Evolutionary conservation across 2,113 vertebrate species (phyloP).

Genomic region (Terrapene triunguis): DNA sequence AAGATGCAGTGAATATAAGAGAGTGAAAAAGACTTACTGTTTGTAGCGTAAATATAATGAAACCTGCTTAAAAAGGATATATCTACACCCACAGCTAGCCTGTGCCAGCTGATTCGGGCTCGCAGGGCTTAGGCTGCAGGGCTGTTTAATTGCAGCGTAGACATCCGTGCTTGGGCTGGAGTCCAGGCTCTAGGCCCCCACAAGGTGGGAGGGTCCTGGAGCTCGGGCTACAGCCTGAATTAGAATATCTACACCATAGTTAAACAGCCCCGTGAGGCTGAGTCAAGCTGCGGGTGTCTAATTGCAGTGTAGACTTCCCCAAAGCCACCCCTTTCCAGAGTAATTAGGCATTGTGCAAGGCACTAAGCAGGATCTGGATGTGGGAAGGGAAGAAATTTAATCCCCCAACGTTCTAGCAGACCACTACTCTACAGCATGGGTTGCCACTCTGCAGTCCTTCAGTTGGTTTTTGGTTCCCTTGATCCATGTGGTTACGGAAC

Average conservation of each 20-base stretch:
- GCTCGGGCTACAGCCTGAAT: background rate
- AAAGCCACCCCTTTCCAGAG: background rate
- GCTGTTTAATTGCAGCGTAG: background rate
- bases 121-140: background rate
- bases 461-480: background rate
- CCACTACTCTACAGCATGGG: fast-evolving
- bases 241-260: background rate
- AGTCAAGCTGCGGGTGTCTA: background rate
- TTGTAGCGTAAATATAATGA: background rate
- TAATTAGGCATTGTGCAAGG: background rate
- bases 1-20: background rate
- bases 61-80: background rate
- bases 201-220: background rate
- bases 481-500: background rate
- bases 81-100: background rate
- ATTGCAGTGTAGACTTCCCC: background rate
- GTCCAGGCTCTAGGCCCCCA: background rate
- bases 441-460: background rate
- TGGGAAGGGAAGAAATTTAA: background rate
- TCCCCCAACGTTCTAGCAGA: background rate
- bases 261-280: background rate
- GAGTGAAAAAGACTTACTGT: background rate
- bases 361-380: background rate
- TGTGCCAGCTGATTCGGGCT: no score
- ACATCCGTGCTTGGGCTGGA: background rate